Conservation (phyloP, 2,888 invertebrate species). For the Amphipoea lucens region DNA sequence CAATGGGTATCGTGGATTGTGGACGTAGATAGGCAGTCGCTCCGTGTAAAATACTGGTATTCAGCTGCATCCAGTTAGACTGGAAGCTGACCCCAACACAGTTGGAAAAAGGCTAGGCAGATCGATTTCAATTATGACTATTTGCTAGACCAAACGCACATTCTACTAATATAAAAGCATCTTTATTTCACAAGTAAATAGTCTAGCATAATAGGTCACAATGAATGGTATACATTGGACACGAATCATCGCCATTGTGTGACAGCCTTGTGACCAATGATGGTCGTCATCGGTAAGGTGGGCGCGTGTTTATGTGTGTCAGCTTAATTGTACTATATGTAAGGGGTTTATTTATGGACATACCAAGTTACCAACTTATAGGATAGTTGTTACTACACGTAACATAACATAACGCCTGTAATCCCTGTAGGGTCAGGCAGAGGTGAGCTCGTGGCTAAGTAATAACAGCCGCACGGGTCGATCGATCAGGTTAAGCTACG, state of each 20-base stretch:
- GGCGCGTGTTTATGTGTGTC: slow-evolving; percentile 21
- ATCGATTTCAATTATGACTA: neutral
- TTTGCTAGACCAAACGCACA: too few relatives aligned
- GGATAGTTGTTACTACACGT: neutral
- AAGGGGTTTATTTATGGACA: neutral
- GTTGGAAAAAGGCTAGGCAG: neutral
- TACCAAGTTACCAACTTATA: neutral
- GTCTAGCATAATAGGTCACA: neutral
- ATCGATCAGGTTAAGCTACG: too few relatives aligned
- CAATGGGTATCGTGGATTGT: neutral
- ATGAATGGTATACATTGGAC: slow-evolving; percentile 24
- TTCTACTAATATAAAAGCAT: neutral
- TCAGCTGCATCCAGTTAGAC: neutral
- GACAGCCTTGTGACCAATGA: slow-evolving; percentile 47
- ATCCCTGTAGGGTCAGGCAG: neutral
- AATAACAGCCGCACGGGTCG: too few relatives aligned
- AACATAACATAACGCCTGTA: neutral
- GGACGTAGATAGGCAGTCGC: too few relatives aligned
- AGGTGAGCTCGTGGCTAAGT: too few relatives aligned
- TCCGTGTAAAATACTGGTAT: neutral
- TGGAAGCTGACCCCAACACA: too few relatives aligned
- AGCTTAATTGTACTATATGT: slow-evolving; percentile 1
- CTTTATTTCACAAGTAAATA: neutral
- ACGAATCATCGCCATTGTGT: slow-evolving; percentile 37
- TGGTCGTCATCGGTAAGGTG: slow-evolving; percentile 15